These are phyloP conservation scores for Hypolimnas misippus DNA, from an alignment of 2,888 invertebrate genomes.

Conservation along the genomic window DNA sequence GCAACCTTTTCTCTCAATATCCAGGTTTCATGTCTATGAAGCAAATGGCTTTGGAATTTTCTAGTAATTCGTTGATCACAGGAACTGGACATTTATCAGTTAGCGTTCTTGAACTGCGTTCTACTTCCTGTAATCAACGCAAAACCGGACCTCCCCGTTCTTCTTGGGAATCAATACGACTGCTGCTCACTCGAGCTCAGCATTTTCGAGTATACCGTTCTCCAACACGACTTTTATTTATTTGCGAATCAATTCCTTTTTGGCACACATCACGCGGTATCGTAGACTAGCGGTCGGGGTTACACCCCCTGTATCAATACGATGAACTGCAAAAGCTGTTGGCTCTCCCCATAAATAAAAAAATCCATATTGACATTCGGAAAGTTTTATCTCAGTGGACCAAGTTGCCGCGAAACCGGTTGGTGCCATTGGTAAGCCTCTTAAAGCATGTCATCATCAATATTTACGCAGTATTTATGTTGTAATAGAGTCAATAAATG, in stretches of 20 bases:
- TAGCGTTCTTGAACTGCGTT: slow-evolving; percentile 11
- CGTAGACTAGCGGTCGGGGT: slow-evolving; percentile 51
- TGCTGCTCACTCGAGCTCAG: slow-evolving; percentile 41
- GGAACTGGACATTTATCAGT: slow-evolving; percentile 16
- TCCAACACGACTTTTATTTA: slow-evolving; percentile 49
- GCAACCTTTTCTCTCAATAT: slow-evolving; percentile 53
- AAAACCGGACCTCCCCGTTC: slow-evolving; percentile 9
- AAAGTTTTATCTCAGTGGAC: not conserved
- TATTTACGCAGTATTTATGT: not conserved
- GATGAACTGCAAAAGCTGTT: slow-evolving; percentile 40
- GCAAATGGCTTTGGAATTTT: slow-evolving; percentile 23
- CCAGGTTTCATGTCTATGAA: slow-evolving; percentile 52
- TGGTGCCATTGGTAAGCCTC: not conserved
- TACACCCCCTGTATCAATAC: slow-evolving; percentile 48
- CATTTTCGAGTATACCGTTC: slow-evolving; percentile 51
- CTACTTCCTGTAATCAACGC: slow-evolving; percentile 16
- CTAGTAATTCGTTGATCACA: slow-evolving; percentile 11
- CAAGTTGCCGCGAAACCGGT: not conserved
- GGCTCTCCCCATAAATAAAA: slow-evolving; percentile 37
- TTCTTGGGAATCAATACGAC: slow-evolving; percentile 16
- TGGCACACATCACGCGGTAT: slow-evolving; percentile 49
- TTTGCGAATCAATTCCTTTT: slow-evolving; percentile 43
- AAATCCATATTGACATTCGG: slow-evolving; percentile 25
- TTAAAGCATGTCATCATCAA: not conserved
- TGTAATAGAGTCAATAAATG: not conserved